Conservation (phyloP, 2,888 invertebrate species). For the Lysandra coridon region DNA sequence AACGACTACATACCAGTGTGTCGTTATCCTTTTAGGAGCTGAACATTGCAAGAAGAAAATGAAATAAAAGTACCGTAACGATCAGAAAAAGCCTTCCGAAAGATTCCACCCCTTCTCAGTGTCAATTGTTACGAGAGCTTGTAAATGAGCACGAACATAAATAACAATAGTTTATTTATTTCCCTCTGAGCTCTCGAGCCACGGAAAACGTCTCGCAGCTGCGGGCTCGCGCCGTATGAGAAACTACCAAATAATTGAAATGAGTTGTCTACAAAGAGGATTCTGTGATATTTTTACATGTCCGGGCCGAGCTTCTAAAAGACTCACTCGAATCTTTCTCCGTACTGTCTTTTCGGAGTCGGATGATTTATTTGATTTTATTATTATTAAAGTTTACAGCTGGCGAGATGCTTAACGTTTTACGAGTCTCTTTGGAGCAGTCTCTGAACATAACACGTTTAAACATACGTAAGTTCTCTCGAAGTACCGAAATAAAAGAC, state of each 20-base stretch:
- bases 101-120: conserved; percentile 5
- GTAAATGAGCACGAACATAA: conserved; percentile 27
- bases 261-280: conserved; percentile 22
- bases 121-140: conserved; percentile 21
- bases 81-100: conserved; percentile 8
- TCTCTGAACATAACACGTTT: not conserved
- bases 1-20: not conserved
- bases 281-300: conserved; percentile 22
- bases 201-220: conserved; percentile 1
- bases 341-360: not conserved
- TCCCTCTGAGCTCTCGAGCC: conserved; percentile 1
- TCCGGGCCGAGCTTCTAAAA: not conserved
- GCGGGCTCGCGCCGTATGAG: not conserved
- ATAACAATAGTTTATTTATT: conserved; percentile 29
- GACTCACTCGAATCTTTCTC: not conserved
- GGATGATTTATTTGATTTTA: conserved; percentile 6
- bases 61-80: not conserved
- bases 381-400: conserved; percentile 3
- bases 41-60: not conserved
- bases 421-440: not conserved
- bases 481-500: not conserved
- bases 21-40: not conserved
- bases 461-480: not conserved
- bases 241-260: conserved; percentile 22
- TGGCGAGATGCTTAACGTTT: not conserved